Base-by-base conservation (phyloP, 2,888 invertebrate species). In the Parapristionchus giblindavisi region DNA sequence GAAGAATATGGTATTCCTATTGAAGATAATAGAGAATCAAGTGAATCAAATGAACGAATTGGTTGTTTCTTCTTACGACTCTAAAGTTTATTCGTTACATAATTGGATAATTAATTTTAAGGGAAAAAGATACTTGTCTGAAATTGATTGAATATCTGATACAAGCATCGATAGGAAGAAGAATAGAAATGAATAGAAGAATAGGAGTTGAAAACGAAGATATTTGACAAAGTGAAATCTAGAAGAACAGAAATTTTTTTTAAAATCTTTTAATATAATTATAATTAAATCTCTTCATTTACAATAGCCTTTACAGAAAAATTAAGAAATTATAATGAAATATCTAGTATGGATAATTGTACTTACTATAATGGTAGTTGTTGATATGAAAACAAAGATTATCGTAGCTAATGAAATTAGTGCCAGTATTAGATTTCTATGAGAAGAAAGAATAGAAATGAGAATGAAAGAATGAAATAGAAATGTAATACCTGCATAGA, bases 21-120 rank as follows among this genome's bases (percentile, higher is more conserved):
- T 11, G 56, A 71, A 4, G 56, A 54, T 0, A 71, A 40, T 1
- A 71, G 70, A 24, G 56, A 36, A 17, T 71, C 70, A 11, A 71
- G 56, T 0, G 70, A 24, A 21, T 71, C 70, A 40, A 71, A 71
- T 0, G 70, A 56, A 1, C 48, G 40, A n/a, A 32, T 71, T 27
- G 70, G 70, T 56, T 71, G 70, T 32, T 71, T 71, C 29, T 56
- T n/a, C 40, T 71, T 71, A 11, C 56, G 54, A 56, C 70, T 71
- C 70, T 71, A 21, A 38, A 71, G 40, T 52, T n/a, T 14, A 5
- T 6, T 38, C 21, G 14, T 29, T 32, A 36, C n/a, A 2, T 63
- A 8, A 5, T 17, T n/a, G 60, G 1, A 58, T 56, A 29, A 21
- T 21, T 29, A 14, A 11, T 11, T 56, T 4, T 4, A 6, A 3